Conservation (phyloP, 2,888 invertebrate genomes). For the Anoplius nigerrimus region DNA sequence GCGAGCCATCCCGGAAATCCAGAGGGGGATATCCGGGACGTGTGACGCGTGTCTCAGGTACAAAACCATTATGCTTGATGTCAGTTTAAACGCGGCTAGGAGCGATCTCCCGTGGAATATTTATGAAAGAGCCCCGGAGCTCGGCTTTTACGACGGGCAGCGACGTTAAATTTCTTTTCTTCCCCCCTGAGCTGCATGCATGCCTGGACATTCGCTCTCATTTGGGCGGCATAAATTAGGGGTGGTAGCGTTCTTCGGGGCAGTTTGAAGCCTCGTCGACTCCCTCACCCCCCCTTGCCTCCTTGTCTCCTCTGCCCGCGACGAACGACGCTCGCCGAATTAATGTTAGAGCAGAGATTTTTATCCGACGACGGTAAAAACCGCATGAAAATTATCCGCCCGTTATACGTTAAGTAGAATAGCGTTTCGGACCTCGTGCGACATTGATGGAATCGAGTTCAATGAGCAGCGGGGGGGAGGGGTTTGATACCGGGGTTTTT, state of each 20-base stretch:
- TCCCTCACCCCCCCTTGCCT: too few species aligned
- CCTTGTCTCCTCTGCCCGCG: too few species aligned
- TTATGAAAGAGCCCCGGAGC: conserved; percentile 22
- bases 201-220: not conserved
- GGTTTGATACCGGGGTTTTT: too few species aligned
- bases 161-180: conserved; percentile 10
- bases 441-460: too few species aligned
- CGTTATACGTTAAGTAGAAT: too few species aligned
- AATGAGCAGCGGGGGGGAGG: too few species aligned
- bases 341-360: too few species aligned
- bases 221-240: conserved; percentile 14
- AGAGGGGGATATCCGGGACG: conserved; percentile 35
- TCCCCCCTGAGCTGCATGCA: not conserved
- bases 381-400: too few species aligned
- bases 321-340: too few species aligned
- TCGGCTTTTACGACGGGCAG: conserved; percentile 2
- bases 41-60: conserved; percentile 51
- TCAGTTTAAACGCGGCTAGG: conserved; percentile 55
- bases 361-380: too few species aligned
- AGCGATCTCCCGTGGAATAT: conserved; percentile 31
- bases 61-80: conserved; percentile 60
- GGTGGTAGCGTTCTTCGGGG: conserved; percentile 1
- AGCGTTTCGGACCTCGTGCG: too few species aligned
- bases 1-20: conserved; percentile 1
- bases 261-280: too few species aligned